Percentiles rank a stretch among this genome's conserved stretches.
phyloP scores from a whole-genome alignment of 92 coral and sea anemone species.

The Desmophyllum pertusum region DNA sequence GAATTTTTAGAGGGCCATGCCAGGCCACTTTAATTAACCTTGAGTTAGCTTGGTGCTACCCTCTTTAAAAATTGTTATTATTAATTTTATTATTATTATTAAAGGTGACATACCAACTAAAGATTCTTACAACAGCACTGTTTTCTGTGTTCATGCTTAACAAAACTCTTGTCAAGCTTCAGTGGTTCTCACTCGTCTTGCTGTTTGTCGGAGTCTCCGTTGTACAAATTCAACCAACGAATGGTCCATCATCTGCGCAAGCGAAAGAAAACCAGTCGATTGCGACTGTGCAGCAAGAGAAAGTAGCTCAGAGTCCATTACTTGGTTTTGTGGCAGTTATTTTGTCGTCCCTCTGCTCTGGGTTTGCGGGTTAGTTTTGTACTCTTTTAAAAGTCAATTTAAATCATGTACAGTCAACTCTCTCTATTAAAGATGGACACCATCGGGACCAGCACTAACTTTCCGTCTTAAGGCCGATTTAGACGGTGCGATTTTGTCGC shows the following conservation, averaged over 20 bases:
- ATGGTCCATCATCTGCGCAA: neutral
- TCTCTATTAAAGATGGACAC: no score
- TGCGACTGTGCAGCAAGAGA: neutral
- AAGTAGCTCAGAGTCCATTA: conserved; percentile 65
- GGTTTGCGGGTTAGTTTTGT: conserved; percentile 86
- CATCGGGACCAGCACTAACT: no score
- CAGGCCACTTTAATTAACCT: no score
- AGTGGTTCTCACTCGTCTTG: conserved; percentile 91
- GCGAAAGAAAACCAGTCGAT: neutral
- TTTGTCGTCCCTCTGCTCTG: conserved; percentile 91
- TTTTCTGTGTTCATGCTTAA: conserved; percentile 93
- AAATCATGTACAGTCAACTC: no score
- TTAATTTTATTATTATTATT: neutral
- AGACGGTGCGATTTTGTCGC: no score
- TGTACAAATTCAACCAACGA: conserved; percentile 85
- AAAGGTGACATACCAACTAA: conserved; percentile 93
- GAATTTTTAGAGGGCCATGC: no score
- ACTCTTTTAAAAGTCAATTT: no score
- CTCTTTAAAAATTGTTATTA: no score
- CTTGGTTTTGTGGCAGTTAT: conserved; percentile 90
- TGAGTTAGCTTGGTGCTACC: no score
- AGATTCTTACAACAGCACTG: conserved; percentile 94
- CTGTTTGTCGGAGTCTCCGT: conserved; percentile 90
- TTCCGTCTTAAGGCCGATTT: no score
- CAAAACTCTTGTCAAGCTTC: conserved; percentile 75